phyloP scores from a whole-genome alignment of 1,140 invertebrate genomes.

The Cephus cinctus region DNA sequence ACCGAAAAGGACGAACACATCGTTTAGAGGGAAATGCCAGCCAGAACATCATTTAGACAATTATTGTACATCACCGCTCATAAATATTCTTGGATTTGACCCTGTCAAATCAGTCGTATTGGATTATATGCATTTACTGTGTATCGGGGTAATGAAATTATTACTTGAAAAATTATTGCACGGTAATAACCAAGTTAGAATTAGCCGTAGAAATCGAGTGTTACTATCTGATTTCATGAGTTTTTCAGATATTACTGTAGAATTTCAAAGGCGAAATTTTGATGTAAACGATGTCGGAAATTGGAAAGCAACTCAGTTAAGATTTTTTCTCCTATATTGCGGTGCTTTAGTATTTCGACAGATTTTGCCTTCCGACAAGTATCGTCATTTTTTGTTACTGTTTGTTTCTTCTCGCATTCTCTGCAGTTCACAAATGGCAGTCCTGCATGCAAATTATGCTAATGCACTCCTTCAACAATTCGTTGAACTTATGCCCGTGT shows the following conservation, averaged over 20 bases:
- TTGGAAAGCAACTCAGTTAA: constrained; percentile 25
- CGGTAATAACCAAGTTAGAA: constrained; percentile 1
- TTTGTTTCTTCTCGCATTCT: constrained; percentile 23
- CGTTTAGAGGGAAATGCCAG: constrained; percentile 16
- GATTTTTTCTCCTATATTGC: constrained; percentile 24
- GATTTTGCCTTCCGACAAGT: constrained; percentile 15
- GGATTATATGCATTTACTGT: constrained; percentile 27
- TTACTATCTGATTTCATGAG: constrained; percentile 3
- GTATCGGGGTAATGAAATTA: constrained; percentile 15
- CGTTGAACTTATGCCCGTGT: constrained; percentile 23
- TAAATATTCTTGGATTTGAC: constrained; percentile 18
- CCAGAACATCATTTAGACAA: constrained; percentile 19
- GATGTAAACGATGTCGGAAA: constrained; percentile 14
- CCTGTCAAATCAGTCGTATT: constrained; percentile 10
- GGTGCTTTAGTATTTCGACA: constrained; percentile 17
- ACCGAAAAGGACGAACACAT: constrained; percentile 19
- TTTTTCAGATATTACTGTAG: constrained; percentile 10
- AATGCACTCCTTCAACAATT: constrained; percentile 24
- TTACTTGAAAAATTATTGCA: constrained; percentile 18
- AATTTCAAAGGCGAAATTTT: constrained; percentile 22
- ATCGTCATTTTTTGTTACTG: constrained; percentile 27
- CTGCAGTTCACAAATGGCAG: constrained; percentile 12
- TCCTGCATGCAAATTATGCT: constrained; percentile 15
- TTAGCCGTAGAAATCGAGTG: background rate
- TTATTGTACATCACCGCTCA: constrained; percentile 11